Evolutionary conservation across 2,888 invertebrate species (phyloP), one percentile per base, ranked within the genome.

Genomic region (Plebejus anna): DNA sequence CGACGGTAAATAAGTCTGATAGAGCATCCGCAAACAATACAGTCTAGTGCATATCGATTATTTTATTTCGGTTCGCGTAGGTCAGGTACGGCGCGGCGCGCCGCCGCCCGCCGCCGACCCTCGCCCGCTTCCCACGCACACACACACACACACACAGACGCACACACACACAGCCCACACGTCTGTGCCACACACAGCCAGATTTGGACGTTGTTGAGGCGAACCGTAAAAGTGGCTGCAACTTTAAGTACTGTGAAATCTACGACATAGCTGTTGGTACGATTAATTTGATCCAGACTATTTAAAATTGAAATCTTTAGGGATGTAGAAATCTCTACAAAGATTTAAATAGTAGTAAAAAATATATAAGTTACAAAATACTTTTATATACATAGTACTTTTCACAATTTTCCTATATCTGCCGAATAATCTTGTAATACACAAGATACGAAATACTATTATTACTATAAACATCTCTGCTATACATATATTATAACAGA

Each of bases 21-120:
- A 55, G 55, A 57, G 55, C 38, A 59, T 57, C 73, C 73, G 73
- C 73, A 73, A 55, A 71, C 59, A 75, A 76, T 59, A 75, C 55
- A 77, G 80, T 66, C 76, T 76, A 78, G 57, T 76, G 73, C 71
- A 70, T 79, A 80, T 80, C 77, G 80, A 80, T 80, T 77, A 75
- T 79, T 66, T 76, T 79, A 80, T 80, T 79, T 79, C 77, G 76
- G 78, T 77, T 79, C 77, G 77, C 79, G 76, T 79, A 79, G 80
- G 80, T 80, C 80, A 80, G 79, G 78, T 79, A 78, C 76, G 70
- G 66, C 66, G 66, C 66, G 66, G 22, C 22, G 22, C 22, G 22
- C 22, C 22, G 22, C 22, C 22, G 22, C 22, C 66, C 66, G 66
- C 66, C 32, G 66, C 66, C 32, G 32, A 32, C 66, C 66, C 66